Base-by-base conservation (phyloP, 1,140 invertebrate species). In the Paramacrobiotus metropolitanus region DNA sequence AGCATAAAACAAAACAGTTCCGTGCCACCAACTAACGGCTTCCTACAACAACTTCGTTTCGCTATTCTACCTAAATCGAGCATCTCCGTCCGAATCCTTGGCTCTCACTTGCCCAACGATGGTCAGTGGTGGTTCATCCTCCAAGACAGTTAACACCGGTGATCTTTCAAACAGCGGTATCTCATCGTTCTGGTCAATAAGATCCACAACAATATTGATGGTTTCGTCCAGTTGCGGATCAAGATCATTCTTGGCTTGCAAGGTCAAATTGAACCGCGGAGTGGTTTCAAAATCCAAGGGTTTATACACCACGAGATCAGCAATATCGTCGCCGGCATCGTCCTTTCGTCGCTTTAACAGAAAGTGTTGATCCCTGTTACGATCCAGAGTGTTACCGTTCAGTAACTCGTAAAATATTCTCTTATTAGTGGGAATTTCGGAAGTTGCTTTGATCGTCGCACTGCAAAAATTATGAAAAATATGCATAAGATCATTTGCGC, bases 41-140 rank as follows among this genome's bases (percentile, higher is more conserved):
- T 59, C 18, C 62, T 62, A 2, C 44, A 64, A 60, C 62, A 64
- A 21, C 40, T 30, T 4, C 65, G n/a, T n/a, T n/a, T n/a, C n/a
- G n/a, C n/a, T n/a, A n/a, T n/a, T n/a, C n/a, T 63, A 55, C 48
- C 48, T 15, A 24, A 20, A 55, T 55, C n/a, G 61, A 48, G n/a
- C 59, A 60, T 29, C 48, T 9, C 88, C 88, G 74, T 97, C 92
- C 71, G 88, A 89, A 76, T 97, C 92, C 59, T 89, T 87, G 28
- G 92, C 91, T 72, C 90, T 86, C 66, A 96, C 87, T 76, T 92
- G 87, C 28, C 88, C 91, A 62, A 97, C 91, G 77, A 87, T 86
- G 59, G 88, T 91, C 34, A 90, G 89, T 64, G 87, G 81, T 29
- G 85, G 86, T 75, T 94, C 87, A 59, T 89, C 87, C 76, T 92